Evolutionary conservation across 64 coral and sea anemone species (phyloP), one percentile per base, ranked within the genome.

Genomic region (Exaiptasia diaphana): DNA sequence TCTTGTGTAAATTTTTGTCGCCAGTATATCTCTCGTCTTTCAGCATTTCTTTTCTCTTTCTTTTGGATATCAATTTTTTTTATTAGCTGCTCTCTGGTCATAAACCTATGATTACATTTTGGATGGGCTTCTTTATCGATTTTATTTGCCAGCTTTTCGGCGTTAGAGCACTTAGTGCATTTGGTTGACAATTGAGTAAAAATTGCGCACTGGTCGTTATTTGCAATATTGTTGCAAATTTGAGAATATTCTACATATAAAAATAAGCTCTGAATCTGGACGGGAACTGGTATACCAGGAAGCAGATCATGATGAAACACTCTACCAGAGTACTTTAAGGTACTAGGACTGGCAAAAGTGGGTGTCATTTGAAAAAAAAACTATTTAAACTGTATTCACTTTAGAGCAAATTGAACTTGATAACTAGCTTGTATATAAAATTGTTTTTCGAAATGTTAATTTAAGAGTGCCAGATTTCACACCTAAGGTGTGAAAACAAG

Each of bases 1-100:
- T 85, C 33, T 54, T 18, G 5, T 8, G 30, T 33, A 44, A 38
- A 83, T 38, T 71, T 83, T 53, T 69, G 26, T 13, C 22, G 24
- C 80, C 80, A 83, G 65, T 83, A 83, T 17, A 53, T 71, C 43
- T 85, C 67, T 41, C 67, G 52, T 38, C 34, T 33, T 67, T 67
- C 62, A 31, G 14, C 20, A 9, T 9, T 9, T 15, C 6, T 23
- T 15, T 56, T 56, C 14, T 56, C 53, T 56, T 56, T 56, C 53
- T 56, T 56, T 56, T 56, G 6, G 53, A 15, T 56, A 3, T 6
- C 53, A 23, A 56, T 3, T 56, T 56, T 56, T 56, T 3, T 56
- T 21, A 15, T 21, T 23, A 56, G 53, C 20, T 56, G 6, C 14
- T 56, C 53, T 56, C 4, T 56, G 3, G 53, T n/a, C 53, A 56